phyloP scores from a whole-genome alignment of 2,888 invertebrate genomes.

The Mesochorus sp. region DNA sequence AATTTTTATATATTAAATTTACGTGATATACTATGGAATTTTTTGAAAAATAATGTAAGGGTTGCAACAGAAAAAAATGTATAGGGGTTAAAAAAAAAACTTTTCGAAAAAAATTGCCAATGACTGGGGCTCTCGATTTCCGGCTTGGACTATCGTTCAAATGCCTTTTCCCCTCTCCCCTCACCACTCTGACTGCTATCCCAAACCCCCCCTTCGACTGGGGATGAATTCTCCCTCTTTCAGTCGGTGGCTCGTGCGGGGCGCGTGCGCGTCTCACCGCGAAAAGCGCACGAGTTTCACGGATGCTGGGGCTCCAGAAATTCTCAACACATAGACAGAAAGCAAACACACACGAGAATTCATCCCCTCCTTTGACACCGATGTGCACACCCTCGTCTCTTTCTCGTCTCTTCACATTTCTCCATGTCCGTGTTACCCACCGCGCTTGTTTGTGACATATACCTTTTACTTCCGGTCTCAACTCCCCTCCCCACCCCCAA shows the following conservation, averaged over 20 bases:
- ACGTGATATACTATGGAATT: too few species aligned
- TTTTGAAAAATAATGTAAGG: too few species aligned
- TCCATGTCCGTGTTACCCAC: conserved; percentile 23
- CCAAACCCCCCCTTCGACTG: conserved; percentile 13
- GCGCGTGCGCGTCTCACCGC: conserved; percentile 47
- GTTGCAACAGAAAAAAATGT: too few species aligned
- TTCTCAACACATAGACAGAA: neutral
- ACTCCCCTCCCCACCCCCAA: neutral
- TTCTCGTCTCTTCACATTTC: conserved; percentile 35
- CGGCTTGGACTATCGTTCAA: neutral
- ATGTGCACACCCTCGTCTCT: conserved; percentile 31
- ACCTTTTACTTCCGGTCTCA: conserved; percentile 45
- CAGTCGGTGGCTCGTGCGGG: neutral
- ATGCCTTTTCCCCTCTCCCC: conserved; percentile 1
- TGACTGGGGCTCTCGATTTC: neutral
- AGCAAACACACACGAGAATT: conserved; percentile 8
- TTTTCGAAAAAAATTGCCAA: neutral
- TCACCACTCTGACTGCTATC: neutral
- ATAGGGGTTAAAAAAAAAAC: too few species aligned
- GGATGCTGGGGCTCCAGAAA: conserved; percentile 51
- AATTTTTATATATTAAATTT: too few species aligned
- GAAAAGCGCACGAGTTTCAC: conserved; percentile 58
- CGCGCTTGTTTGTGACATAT: conserved; percentile 6
- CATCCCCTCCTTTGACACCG: conserved; percentile 25
- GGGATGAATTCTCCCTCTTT: neutral